Evolutionary conservation across 2,888 invertebrate species (phyloP).

Genomic region (Epinotia nisella): DNA sequence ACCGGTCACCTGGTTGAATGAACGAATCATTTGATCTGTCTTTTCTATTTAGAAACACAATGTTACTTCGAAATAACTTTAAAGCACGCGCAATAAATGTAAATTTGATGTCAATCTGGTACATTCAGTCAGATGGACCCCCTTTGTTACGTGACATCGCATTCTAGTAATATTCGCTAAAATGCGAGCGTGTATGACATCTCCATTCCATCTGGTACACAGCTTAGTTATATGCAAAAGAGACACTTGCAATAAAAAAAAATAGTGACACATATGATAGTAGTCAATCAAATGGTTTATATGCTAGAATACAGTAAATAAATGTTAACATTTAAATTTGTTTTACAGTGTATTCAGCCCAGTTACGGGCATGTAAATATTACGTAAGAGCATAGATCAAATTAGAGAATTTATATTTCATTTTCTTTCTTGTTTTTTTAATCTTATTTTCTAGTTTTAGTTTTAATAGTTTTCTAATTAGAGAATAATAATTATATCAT

Average conservation of each 20-base stretch:
- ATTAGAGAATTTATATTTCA: too few relatives aligned
- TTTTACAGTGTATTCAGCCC: too few relatives aligned
- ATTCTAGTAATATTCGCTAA: constrained; percentile 19
- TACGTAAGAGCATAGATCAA: too few relatives aligned
- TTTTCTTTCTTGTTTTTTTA: too few relatives aligned
- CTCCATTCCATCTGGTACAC: constrained; percentile 6
- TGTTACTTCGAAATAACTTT: background rate
- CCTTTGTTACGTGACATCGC: background rate
- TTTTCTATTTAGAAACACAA: background rate
- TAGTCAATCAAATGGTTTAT: too few relatives aligned
- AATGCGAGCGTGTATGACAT: constrained; percentile 20
- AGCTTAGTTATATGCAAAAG: background rate
- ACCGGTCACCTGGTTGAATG: constrained; percentile 6
- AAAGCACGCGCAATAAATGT: background rate
- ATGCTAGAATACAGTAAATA: too few relatives aligned
- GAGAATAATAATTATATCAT: too few relatives aligned
- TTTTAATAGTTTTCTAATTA: too few relatives aligned
- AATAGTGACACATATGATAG: too few relatives aligned
- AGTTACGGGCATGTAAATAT: too few relatives aligned
- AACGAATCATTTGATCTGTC: constrained; percentile 5
- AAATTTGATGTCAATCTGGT: background rate
- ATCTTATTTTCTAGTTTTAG: too few relatives aligned
- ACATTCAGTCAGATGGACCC: background rate
- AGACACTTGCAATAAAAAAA: background rate
- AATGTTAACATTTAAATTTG: too few relatives aligned